Base-by-base conservation (phyloP, 64 coral and sea anemone genomes). In the Montipora capricornis region DNA sequence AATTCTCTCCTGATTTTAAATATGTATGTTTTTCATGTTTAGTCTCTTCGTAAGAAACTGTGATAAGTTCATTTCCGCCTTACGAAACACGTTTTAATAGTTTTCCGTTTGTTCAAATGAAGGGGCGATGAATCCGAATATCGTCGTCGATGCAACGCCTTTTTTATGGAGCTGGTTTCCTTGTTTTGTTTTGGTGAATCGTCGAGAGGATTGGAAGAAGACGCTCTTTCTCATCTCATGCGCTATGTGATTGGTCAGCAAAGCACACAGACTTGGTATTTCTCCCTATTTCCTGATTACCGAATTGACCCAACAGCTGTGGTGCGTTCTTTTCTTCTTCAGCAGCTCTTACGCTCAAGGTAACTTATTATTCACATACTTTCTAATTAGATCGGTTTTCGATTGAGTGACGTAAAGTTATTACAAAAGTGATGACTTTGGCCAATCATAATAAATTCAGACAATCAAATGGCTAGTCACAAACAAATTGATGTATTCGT, bases 131-230 rank as follows among this genome's bases (percentile, higher is more conserved):
- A 68, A 7, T 71, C 45, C 1, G 61, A 50, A 6, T 93, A 88
- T 5, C 76, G 83, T 4, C 47, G 77, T 58, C 76, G 48, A 3
- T 90, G 93, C 44, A 95, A 90, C 70, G 87, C 90, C 10, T 95
- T 92, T 66, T 95, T 95, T 84, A 95, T 95, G 94, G 94, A 95
- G 53, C 61, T 96, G 11, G 95, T 96, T 44, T 93, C 95, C 1
- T 55, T 96, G 29, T 96, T 96, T 49, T 96, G 90, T 84, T 96
- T 96, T 83, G 95, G 91, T 13, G 83, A 93, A 13, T 89, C 71
- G 44, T 80, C 85, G 45, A 16, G 62, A n/a, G 67, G 57, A 1
- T 20, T 93, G n/a, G 85, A 85, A 70, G 44, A 88, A 49, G 74
- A 77, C 29, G 12, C 80, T 26, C 80, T 88, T 64, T n/a, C 20